These are phyloP conservation scores for Drosophila fuyamai DNA, from an alignment of 1,140 invertebrate genomes.

Conservation along the genomic window DNA sequence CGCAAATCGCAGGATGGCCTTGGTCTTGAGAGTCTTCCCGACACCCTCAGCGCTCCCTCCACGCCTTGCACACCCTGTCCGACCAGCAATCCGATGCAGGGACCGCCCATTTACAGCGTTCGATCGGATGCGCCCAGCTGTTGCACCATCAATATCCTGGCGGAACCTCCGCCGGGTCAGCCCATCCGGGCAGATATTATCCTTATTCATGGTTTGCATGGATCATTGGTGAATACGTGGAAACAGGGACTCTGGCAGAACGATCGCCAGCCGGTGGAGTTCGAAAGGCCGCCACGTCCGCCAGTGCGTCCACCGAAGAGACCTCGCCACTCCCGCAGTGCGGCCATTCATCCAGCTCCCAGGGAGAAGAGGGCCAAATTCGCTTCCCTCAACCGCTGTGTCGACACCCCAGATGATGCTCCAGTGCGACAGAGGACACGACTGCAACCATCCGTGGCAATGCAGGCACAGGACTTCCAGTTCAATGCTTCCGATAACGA, in stretches of 20 bases:
- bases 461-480: conserved; percentile 11
- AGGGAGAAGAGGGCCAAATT: conserved; percentile 73
- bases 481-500: conserved; percentile 56
- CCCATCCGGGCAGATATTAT: conserved; percentile 86
- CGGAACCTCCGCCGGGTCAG: conserved; percentile 75
- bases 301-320: conserved; percentile 80
- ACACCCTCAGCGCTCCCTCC: conserved; percentile 48
- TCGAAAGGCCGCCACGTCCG: conserved; percentile 74
- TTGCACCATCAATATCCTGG: conserved; percentile 84
- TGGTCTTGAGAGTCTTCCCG: conserved; percentile 76
- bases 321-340: conserved; percentile 73
- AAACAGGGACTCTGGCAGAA: conserved; percentile 86
- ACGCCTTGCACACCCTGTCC: conserved; percentile 50
- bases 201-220: conserved; percentile 87
- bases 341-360: conserved; percentile 65
- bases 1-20: conserved; percentile 75
- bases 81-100: conserved; percentile 41
- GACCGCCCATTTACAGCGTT: conserved; percentile 42
- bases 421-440: conserved; percentile 10
- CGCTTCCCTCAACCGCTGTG: conserved; percentile 33
- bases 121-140: conserved; percentile 66
- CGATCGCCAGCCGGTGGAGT: conserved; percentile 79
- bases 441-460: conserved; percentile 20
- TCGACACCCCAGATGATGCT: conserved; percentile 19
- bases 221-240: conserved; percentile 87